These are phyloP conservation scores for Sphecodes monilicornis DNA, from an alignment of 2,888 invertebrate species.

Conservation along the genomic window DNA sequence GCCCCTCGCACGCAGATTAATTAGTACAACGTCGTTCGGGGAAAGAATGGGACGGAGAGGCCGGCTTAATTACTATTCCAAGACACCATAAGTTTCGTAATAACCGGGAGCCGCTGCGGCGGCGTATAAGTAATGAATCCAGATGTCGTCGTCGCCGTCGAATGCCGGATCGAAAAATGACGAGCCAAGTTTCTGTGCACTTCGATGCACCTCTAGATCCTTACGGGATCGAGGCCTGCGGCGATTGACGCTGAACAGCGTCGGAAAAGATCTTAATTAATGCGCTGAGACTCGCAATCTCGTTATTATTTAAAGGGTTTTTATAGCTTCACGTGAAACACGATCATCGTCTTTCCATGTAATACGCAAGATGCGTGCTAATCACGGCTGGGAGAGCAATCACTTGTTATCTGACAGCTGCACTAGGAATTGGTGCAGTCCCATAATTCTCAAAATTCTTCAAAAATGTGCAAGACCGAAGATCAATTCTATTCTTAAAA, in stretches of 20 bases:
- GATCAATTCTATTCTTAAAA: too few relatives aligned
- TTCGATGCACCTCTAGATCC: neutral
- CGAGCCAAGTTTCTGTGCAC: conserved; percentile 61
- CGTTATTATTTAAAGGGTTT: too few relatives aligned
- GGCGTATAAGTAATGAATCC: conserved; percentile 76
- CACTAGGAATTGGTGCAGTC: too few relatives aligned
- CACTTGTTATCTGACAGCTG: too few relatives aligned
- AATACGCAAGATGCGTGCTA: too few relatives aligned
- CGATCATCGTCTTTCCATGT: too few relatives aligned
- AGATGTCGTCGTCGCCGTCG: conserved; percentile 73
- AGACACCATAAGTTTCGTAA: conserved; percentile 75
- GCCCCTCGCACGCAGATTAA: conserved; percentile 62
- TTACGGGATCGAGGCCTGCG: neutral
- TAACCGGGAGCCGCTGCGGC: conserved; percentile 61
- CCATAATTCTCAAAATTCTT: too few relatives aligned
- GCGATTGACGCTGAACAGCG: too few relatives aligned
- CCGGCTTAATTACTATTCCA: conserved; percentile 73
- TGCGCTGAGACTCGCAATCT: too few relatives aligned
- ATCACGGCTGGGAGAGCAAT: too few relatives aligned
- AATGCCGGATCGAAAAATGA: conserved; percentile 75
- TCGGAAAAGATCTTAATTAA: neutral
- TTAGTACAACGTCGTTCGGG: conserved; percentile 67
- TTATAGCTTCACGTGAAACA: too few relatives aligned
- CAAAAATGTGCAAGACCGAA: too few relatives aligned
- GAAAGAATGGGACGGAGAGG: conserved; percentile 63